Evolutionary conservation across 2,797 vertebrate species (phyloP).

Genomic region (Scarus forsteni): DNA sequence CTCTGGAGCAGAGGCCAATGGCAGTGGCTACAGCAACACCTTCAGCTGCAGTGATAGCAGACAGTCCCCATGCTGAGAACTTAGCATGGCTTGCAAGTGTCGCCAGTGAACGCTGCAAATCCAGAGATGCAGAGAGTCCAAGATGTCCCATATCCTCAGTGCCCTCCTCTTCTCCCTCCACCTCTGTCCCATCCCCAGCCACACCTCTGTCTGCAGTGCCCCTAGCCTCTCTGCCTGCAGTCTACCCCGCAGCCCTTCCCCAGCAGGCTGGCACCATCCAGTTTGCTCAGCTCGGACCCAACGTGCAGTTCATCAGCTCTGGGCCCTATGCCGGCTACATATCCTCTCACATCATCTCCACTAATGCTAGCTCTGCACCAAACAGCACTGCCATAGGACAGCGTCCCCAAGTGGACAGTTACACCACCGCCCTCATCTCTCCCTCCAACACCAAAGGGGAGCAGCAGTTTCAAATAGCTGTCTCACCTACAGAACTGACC

Average conservation of each 20-base stretch:
- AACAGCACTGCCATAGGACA: constrained; percentile 83
- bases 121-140: constrained; percentile 79
- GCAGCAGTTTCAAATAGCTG: constrained; percentile 85
- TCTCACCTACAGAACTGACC: constrained; percentile 80
- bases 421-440: constrained; percentile 89
- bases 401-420: constrained; percentile 91
- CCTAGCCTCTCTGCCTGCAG: constrained; percentile 88
- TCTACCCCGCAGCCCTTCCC: constrained; percentile 89
- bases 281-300: constrained; percentile 93
- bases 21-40: constrained; percentile 76
- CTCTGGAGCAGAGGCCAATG: constrained; percentile 92
- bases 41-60: constrained; percentile 75
- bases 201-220: constrained; percentile 78
- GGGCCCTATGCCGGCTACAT: constrained; percentile 96
- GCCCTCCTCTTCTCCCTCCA: constrained; percentile 79
- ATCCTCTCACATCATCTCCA: constrained; percentile 95
- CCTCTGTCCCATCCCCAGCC: constrained; percentile 84
- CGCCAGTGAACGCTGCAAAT: constrained; percentile 86
- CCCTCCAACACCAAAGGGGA: constrained; percentile 92
- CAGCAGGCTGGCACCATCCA: constrained; percentile 91
- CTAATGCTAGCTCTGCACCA: constrained; percentile 86
- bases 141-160: constrained; percentile 66
- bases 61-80: constrained; percentile 93
- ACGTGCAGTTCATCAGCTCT: constrained; percentile 96
- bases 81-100: constrained; percentile 93